These are phyloP conservation scores for Kuschelorhynchus macadamiae DNA, from an alignment of 2,888 invertebrate species.

Conservation along the genomic window DNA sequence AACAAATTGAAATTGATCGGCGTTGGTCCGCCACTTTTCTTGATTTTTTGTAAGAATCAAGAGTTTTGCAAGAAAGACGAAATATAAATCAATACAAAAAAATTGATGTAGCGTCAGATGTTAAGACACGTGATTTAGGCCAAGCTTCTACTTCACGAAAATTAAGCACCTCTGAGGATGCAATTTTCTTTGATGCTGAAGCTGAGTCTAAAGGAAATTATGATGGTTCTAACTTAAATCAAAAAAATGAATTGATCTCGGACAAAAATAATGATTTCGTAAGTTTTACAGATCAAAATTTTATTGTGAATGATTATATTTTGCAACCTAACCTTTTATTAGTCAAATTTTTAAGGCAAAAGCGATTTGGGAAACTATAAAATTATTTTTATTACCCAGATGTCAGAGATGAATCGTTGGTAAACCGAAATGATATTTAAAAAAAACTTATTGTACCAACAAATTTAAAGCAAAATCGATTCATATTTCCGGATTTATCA, in stretches of 20 bases:
- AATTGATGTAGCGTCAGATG: background rate
- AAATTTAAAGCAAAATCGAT: too few species aligned
- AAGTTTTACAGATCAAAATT: background rate
- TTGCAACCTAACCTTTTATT: slow-evolving; percentile 2
- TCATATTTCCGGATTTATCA: too few species aligned
- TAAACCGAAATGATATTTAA: too few species aligned
- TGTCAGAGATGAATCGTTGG: too few species aligned
- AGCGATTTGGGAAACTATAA: background rate
- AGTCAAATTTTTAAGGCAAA: slow-evolving; percentile 3
- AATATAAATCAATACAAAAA: too few species aligned
- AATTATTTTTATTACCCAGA: slow-evolving; percentile 17
- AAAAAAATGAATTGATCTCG: slow-evolving; percentile 11
- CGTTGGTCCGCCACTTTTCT: background rate
- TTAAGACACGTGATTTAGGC: background rate
- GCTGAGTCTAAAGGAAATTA: background rate
- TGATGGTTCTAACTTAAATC: slow-evolving; percentile 1
- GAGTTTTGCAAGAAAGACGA: too few species aligned
- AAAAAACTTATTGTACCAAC: too few species aligned
- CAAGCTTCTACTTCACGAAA: background rate
- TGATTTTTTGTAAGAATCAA: slow-evolving; percentile 11
- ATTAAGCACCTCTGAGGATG: background rate
- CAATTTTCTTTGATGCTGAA: background rate
- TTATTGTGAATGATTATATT: too few species aligned
- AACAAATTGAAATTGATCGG: slow-evolving; percentile 8
- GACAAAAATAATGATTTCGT: slow-evolving; percentile 1